phyloP scores from a whole-genome alignment of 2,888 invertebrate species.

The Coenonympha arcania region DNA sequence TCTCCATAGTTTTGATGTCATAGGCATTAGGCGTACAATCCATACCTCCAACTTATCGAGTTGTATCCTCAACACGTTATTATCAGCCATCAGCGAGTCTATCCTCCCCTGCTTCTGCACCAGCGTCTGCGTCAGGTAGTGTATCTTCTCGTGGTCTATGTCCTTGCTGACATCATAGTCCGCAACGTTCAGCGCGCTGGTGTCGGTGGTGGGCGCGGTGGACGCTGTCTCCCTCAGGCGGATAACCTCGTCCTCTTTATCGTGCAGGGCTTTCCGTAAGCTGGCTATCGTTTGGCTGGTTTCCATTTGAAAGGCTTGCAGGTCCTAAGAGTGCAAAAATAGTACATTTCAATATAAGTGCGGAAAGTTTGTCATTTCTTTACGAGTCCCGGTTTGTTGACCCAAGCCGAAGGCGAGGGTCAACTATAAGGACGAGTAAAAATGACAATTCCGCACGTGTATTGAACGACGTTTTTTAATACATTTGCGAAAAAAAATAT shows the following conservation, averaged over 20 bases:
- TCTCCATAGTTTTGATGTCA: conserved; percentile 51
- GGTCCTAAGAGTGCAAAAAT: conserved; percentile 41
- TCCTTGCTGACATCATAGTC: conserved; percentile 53
- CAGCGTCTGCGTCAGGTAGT: conserved; percentile 83
- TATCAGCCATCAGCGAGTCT: conserved; percentile 87
- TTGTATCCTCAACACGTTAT: conserved; percentile 88
- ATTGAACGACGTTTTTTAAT: no score
- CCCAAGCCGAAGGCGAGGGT: no score
- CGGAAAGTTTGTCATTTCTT: no score
- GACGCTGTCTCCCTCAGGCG: conserved; percentile 39
- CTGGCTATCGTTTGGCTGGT: conserved; percentile 50
- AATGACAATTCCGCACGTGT: no score
- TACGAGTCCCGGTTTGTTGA: no score
- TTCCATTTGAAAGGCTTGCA: conserved; percentile 51
- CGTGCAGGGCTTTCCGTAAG: conserved; percentile 44
- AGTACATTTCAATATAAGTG: no score
- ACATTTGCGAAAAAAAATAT: no score
- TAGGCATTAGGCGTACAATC: no score
- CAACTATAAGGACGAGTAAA: no score
- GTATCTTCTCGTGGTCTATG: conserved; percentile 61
- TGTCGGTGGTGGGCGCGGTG: conserved; percentile 41
- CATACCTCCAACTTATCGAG: conserved; percentile 86
- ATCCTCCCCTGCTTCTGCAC: conserved; percentile 89
- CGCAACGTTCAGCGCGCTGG: conserved; percentile 59
- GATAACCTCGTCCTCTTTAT: conserved; percentile 52